These are phyloP conservation scores for Machimus atricapillus DNA, from an alignment of 2,888 invertebrate species.

Conservation along the genomic window DNA sequence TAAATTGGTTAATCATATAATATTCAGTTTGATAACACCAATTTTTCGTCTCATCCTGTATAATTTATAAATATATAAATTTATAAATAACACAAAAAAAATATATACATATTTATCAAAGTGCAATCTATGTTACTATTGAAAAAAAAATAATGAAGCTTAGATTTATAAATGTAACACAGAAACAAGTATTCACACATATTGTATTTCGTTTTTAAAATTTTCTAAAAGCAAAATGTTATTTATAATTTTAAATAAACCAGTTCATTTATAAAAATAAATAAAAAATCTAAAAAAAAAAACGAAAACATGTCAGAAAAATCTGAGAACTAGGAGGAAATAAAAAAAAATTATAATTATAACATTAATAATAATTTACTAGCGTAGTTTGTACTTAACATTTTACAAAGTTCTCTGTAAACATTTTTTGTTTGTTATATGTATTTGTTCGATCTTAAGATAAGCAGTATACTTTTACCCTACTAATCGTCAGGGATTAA, in stretches of 20 bases:
- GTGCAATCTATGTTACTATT: background rate
- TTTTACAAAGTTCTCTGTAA: background rate
- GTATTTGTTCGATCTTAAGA: background rate
- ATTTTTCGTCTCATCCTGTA: background rate
- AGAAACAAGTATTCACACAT: background rate
- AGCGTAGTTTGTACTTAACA: background rate
- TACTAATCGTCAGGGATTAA: no score
- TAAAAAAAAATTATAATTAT: background rate
- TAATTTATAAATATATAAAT: background rate
- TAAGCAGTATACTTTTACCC: background rate
- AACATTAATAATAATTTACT: background rate
- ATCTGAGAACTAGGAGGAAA: background rate
- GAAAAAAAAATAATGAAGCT: background rate
- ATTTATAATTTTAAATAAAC: background rate
- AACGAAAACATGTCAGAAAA: background rate
- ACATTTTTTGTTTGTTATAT: background rate
- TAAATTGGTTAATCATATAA: constrained; percentile 29
- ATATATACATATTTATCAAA: background rate
- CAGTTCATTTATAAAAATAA: background rate
- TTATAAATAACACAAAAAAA: background rate
- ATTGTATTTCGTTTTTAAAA: background rate
- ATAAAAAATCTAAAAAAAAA: background rate
- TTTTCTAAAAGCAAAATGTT: background rate
- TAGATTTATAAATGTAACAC: background rate
- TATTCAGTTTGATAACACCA: background rate